Evolutionary conservation across 2,888 invertebrate species (phyloP).

Genomic region (Athrips mouffetella): DNA sequence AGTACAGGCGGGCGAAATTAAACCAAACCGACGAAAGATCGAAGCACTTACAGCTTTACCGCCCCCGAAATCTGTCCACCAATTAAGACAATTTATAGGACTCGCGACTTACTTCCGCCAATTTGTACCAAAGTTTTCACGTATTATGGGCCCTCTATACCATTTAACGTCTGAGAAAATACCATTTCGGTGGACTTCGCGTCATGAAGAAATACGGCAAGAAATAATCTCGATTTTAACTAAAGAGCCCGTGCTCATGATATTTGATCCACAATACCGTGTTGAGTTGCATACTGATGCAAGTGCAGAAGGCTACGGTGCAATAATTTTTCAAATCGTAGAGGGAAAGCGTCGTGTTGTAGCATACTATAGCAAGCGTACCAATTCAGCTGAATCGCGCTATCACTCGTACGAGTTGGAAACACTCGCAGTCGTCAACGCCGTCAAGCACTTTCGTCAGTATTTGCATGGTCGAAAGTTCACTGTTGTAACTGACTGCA

Average conservation of each 20-base stretch:
- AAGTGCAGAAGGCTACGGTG: slow-evolving; percentile 18
- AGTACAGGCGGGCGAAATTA: not conserved
- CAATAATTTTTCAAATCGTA: slow-evolving; percentile 15
- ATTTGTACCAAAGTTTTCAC: slow-evolving; percentile 18
- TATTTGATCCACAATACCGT: slow-evolving; percentile 17
- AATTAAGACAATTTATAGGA: slow-evolving; percentile 20
- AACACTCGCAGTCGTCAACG: slow-evolving; percentile 25
- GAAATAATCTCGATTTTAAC: slow-evolving; percentile 16
- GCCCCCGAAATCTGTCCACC: slow-evolving; percentile 7
- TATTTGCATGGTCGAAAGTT: slow-evolving; percentile 23
- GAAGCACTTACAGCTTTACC: slow-evolving; percentile 12
- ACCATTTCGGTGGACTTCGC: not conserved
- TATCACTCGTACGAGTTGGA: slow-evolving; percentile 20
- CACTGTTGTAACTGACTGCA: slow-evolving; percentile 23
- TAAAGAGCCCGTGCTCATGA: slow-evolving; percentile 17
- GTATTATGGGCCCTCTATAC: not conserved
- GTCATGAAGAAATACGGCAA: slow-evolving; percentile 14
- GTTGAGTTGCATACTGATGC: slow-evolving; percentile 22
- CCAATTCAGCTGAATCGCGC: slow-evolving; percentile 8
- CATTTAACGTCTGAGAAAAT: not conserved
- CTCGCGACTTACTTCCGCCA: slow-evolving; percentile 21
- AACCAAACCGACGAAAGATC: slow-evolving; percentile 14
- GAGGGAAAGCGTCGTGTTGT: slow-evolving; percentile 5
- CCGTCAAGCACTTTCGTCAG: slow-evolving; percentile 22
- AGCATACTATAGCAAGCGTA: slow-evolving; percentile 15